Base-by-base conservation (phyloP, 2,888 invertebrate species). In the Torymus aiolomorphi region DNA sequence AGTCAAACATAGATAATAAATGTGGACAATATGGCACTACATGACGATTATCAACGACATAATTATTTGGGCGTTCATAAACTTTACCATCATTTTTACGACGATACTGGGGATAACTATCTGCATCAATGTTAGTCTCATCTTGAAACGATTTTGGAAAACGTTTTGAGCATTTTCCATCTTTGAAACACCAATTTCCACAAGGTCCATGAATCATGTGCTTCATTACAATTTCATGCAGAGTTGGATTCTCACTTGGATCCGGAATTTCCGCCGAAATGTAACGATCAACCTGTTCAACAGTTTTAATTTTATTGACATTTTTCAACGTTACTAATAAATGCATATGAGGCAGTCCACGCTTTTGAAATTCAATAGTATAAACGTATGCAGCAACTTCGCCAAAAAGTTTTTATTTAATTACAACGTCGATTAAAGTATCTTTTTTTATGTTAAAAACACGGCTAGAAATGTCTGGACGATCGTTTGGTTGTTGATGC, bases 131-230 rank as follows among this genome's bases (percentile, higher is more conserved):
- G 18, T 75, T 82, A 67, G 3, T 83, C 86, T 87, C n/a, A n/a
- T n/a, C n/a, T n/a, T n/a, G n/a, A n/a, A n/a, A n/a, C n/a, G n/a
- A n/a, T n/a, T n/a, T n/a, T 18, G 85, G 84, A 74, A 76, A 86
- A 54, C 78, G 49, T 78, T 85, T 85, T n/a, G 80, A 70, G 49
- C 84, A 85, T 80, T 83, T 82, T 16, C 83, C 82, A 57, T 84
- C 78, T 69, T 84, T 70, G 13, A 59, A 69, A 13, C 72, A 67
- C 84, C 84, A 84, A 74, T 80, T 76, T 11, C 87, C 87, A 82
- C 88, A 89, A 76, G 88, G 87, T 70, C 88, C 87, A 84, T 90
- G 88, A 77, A 89, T 85, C 88, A 91, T 88, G 73, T 86, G 74
- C 62, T 78, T 75, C 70, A 76, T 67, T 16, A 91, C 85, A 52